Conservation (phyloP, 2,113 vertebrate species). For the Seriola dumerili region DNA sequence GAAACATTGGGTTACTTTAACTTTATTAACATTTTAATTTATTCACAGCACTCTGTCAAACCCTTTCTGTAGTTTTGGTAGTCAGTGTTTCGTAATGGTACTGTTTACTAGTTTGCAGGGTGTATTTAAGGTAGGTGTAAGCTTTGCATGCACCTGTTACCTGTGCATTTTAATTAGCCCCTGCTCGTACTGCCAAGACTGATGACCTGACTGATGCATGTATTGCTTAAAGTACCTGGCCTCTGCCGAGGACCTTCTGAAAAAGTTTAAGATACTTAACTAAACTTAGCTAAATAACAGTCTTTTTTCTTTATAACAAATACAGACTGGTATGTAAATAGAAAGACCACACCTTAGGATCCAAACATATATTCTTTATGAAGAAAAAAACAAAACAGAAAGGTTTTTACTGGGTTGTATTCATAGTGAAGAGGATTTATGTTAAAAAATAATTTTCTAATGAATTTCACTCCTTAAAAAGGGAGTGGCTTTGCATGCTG, state of each 20-base stretch:
- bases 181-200: neutral
- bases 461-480: slow-evolving; percentile 56
- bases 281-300: neutral
- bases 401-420: neutral
- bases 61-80: neutral
- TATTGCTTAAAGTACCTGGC: neutral
- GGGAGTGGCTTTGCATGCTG: slow-evolving; percentile 79
- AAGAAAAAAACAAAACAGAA: neutral
- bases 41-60: neutral
- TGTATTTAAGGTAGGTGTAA: neutral
- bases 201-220: neutral
- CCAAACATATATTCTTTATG: neutral
- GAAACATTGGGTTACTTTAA: neutral
- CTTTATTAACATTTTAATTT: neutral
- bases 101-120: neutral
- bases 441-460: slow-evolving; percentile 3
- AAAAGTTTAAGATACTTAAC: neutral
- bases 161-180: slow-evolving; percentile 10
- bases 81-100: neutral
- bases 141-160: slow-evolving; percentile 68
- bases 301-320: neutral
- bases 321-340: neutral
- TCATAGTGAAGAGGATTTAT: neutral
- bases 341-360: neutral
- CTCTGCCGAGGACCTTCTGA: neutral